Evolutionary conservation across 2,888 invertebrate genomes (phyloP).

Genomic region (Drosophila testacea): DNA sequence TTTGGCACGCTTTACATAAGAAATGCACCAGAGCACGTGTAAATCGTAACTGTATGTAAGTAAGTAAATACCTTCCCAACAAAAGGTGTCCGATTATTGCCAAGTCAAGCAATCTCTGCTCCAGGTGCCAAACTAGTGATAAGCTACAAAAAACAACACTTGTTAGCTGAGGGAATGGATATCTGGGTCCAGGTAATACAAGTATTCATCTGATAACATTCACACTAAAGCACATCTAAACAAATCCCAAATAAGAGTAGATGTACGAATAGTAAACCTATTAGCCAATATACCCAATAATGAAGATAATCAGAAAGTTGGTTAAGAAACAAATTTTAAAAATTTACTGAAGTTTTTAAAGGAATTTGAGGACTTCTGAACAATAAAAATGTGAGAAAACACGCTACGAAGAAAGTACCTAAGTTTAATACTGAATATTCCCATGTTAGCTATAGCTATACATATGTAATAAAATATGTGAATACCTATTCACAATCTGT

Average conservation of each 20-base stretch:
- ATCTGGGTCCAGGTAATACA: slow-evolving; percentile 22
- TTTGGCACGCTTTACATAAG: slow-evolving; percentile 56
- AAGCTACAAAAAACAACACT: slow-evolving; percentile 29
- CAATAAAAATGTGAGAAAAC: too few species aligned
- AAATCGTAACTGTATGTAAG: slow-evolving; percentile 15
- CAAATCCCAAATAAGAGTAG: neutral
- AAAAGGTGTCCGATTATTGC: slow-evolving; percentile 33
- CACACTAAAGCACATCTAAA: slow-evolving; percentile 9
- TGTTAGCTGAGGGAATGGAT: slow-evolving; percentile 20
- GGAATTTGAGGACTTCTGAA: too few species aligned
- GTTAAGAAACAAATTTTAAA: neutral
- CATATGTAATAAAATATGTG: too few species aligned
- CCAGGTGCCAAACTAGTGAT: slow-evolving; percentile 22
- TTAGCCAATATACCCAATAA: neutral
- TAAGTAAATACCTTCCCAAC: neutral
- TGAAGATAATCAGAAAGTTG: neutral
- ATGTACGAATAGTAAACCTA: neutral
- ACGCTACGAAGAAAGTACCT: too few species aligned
- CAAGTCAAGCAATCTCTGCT: slow-evolving; percentile 16
- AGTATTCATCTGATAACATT: slow-evolving; percentile 25
- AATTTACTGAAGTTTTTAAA: too few species aligned
- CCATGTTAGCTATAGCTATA: too few species aligned
- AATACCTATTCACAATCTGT: too few species aligned
- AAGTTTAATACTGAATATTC: too few species aligned
- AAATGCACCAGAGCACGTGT: slow-evolving; percentile 37